Evolutionary conservation across 1,140 invertebrate species (phyloP).

Genomic region (Conus ventricosus): DNA sequence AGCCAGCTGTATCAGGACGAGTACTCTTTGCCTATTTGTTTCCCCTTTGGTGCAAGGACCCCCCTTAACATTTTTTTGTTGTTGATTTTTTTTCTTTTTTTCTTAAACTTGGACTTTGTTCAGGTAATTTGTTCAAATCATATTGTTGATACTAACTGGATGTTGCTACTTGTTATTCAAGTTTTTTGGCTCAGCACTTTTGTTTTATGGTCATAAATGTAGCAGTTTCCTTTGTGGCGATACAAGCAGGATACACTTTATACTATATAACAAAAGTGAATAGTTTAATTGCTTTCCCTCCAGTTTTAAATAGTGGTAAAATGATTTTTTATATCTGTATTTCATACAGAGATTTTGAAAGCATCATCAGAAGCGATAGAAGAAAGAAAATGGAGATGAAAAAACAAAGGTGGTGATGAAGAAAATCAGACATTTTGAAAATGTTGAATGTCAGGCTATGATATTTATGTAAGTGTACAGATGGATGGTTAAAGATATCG

Average conservation of each 20-base stretch:
- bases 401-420: too few relatives aligned
- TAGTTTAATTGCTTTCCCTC: not conserved
- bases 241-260: not conserved
- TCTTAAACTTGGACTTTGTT: not conserved
- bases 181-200: not conserved
- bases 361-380: too few relatives aligned
- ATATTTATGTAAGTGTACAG: too few relatives aligned
- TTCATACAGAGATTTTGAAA: too few relatives aligned
- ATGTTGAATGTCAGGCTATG: too few relatives aligned
- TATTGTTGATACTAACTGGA: constrained; percentile 8
- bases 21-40: constrained; percentile 3
- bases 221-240: constrained; percentile 5
- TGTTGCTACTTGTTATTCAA: not conserved
- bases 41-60: not conserved
- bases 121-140: not conserved
- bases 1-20: not conserved
- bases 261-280: not conserved
- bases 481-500: not conserved
- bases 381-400: too few relatives aligned
- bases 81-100: not conserved
- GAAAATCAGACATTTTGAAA: too few relatives aligned
- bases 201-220: not conserved
- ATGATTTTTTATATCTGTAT: too few relatives aligned
- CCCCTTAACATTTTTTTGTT: not conserved
- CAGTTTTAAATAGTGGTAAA: too few relatives aligned